Evolutionary conservation across 1,140 invertebrate genomes (phyloP).

Genomic region (Cyclargus thomasi): DNA sequence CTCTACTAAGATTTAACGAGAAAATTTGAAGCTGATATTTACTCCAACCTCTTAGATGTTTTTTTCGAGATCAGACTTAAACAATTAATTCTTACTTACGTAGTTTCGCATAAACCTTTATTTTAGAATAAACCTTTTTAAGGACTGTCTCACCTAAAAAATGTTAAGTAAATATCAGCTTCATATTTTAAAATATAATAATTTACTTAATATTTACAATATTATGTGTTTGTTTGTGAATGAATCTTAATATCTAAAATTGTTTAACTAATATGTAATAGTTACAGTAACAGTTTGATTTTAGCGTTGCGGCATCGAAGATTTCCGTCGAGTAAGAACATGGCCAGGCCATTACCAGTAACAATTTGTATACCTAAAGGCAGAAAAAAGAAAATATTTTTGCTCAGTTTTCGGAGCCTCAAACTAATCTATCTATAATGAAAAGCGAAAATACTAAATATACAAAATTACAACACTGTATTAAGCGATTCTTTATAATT

Average conservation of each 20-base stretch:
- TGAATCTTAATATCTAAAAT: neutral
- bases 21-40: neutral
- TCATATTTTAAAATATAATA: conserved; percentile 4
- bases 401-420: too few species aligned
- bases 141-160: neutral
- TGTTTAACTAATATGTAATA: neutral
- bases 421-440: too few species aligned
- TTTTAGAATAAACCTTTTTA: neutral
- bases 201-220: conserved; percentile 15
- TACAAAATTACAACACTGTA: too few species aligned
- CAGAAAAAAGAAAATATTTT: too few species aligned
- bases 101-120: too few species aligned
- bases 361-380: too few species aligned
- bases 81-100: too few species aligned
- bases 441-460: too few species aligned
- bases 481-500: too few species aligned
- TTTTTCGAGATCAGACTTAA: neutral
- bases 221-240: conserved; percentile 15
- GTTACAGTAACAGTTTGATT: neutral
- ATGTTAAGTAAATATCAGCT: conserved; percentile 6
- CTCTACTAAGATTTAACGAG: conserved; percentile 4
- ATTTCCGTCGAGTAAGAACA: too few species aligned
- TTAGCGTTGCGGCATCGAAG: neutral
- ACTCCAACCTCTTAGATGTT: neutral
- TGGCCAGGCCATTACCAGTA: too few species aligned